Percentiles rank a stretch among this genome's conserved stretches.
These are phyloP conservation scores for Drosophila prolongata DNA, from an alignment of 2,888 invertebrate genomes.

Conservation along the genomic window DNA sequence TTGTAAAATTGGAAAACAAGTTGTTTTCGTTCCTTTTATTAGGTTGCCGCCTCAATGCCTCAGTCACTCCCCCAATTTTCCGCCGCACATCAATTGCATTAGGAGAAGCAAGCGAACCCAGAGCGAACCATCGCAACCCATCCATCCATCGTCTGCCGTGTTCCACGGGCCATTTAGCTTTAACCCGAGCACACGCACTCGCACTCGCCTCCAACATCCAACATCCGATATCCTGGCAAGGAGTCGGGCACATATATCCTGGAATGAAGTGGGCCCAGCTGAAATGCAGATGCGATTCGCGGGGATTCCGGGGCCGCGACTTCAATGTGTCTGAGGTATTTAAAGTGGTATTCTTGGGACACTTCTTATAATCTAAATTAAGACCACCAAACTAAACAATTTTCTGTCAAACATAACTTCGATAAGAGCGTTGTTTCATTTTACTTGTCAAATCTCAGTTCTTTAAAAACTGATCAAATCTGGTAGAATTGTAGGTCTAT, in stretches of 20 bases:
- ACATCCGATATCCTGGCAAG: conserved; percentile 5
- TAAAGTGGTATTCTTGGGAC: neutral
- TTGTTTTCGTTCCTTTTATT: conserved; percentile 83
- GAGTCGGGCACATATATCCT: neutral
- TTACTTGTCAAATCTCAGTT: too few species aligned
- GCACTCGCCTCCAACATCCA: conserved; percentile 2
- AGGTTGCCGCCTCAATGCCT: conserved; percentile 77
- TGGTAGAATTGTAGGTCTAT: too few species aligned
- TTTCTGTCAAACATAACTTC: too few species aligned
- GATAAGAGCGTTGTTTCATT: too few species aligned
- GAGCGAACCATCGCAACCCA: conserved; percentile 22
- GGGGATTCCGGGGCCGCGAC: neutral
- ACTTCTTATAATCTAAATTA: neutral
- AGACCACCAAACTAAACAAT: too few species aligned
- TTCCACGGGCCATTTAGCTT: conserved; percentile 81
- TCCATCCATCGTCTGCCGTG: conserved; percentile 30
- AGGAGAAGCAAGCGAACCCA: conserved; percentile 45
- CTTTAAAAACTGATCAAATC: too few species aligned
- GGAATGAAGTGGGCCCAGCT: conserved; percentile 2
- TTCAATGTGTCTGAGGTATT: neutral
- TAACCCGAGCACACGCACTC: conserved; percentile 42
- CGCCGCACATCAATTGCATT: conserved; percentile 82
- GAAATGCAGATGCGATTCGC: conserved; percentile 17
- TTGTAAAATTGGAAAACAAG: conserved; percentile 84
- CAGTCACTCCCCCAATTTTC: conserved; percentile 29